Percentiles rank a stretch among this genome's conserved stretches.
phyloP scores from a whole-genome alignment of 1,140 invertebrate species.

The Drosophila watanabei region DNA sequence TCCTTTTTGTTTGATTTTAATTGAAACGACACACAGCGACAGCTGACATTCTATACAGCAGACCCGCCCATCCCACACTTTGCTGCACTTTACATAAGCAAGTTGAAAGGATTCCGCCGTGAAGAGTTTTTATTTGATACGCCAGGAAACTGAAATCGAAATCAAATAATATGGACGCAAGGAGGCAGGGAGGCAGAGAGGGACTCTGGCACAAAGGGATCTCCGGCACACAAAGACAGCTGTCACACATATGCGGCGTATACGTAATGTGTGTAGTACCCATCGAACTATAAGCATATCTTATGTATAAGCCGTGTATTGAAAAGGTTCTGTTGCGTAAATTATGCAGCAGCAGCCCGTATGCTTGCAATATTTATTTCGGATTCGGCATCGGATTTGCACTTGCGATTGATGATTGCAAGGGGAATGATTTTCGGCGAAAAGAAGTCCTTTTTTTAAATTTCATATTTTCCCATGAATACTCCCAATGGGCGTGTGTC shows the following conservation, averaged over 20 bases:
- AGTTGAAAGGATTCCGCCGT: constrained; percentile 58
- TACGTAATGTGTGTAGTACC: constrained; percentile 9
- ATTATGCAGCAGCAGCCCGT: constrained; percentile 59
- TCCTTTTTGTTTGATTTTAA: constrained; percentile 73
- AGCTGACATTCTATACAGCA: constrained; percentile 53
- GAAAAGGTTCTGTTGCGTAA: constrained; percentile 62
- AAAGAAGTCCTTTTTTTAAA: constrained; percentile 12
- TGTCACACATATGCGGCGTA: constrained; percentile 36
- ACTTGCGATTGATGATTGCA: constrained; percentile 35
- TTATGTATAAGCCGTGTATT: constrained; percentile 24
- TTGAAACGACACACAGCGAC: constrained; percentile 63
- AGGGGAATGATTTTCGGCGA: constrained; percentile 13
- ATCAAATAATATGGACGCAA: constrained; percentile 54
- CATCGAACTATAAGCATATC: constrained; percentile 56
- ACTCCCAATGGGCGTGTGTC: neutral
- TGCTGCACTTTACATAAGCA: constrained; percentile 49
- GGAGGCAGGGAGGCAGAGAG: neutral
- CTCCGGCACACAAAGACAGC: constrained; percentile 46
- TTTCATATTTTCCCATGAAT: constrained; percentile 34
- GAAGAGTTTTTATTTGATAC: constrained; percentile 69
- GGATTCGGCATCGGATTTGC: constrained; percentile 31
- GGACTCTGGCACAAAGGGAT: constrained; percentile 35
- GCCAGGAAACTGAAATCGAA: constrained; percentile 58
- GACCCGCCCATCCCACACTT: constrained; percentile 1
- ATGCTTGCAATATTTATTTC: constrained; percentile 55